A percentile compares a stretch with the other conserved stretches of the same genome.
Evolutionary conservation across 2,888 invertebrate species (phyloP).

Genomic region (Gymnosoma rotundatum): DNA sequence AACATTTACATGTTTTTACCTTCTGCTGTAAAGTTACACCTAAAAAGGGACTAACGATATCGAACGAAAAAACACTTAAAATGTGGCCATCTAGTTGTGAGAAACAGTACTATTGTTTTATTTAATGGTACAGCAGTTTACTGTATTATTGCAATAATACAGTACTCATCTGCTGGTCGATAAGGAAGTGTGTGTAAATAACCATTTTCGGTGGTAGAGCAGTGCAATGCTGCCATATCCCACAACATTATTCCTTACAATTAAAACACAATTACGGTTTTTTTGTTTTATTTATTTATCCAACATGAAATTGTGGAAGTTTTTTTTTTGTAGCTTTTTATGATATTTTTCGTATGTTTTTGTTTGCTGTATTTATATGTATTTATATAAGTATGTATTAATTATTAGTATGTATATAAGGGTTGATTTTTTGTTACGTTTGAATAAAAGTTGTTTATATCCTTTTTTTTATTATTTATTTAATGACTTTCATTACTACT

Average conservation of each 20-base stretch:
- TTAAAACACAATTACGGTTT: conserved; percentile 17
- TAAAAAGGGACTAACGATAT: no score
- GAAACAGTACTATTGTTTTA: neutral
- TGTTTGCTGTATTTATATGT: conserved; percentile 29
- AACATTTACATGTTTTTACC: no score
- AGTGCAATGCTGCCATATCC: neutral
- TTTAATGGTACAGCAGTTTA: neutral
- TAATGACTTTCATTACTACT: conserved; percentile 28
- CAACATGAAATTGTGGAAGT: conserved; percentile 64
- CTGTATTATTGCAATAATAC: no score
- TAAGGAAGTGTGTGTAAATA: no score
- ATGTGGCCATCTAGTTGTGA: neutral
- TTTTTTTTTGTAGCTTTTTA: conserved; percentile 29
- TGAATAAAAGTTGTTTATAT: conserved; percentile 63
- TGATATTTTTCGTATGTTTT: conserved; percentile 37
- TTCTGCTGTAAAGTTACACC: no score
- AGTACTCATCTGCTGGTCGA: no score
- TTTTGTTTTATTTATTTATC: conserved; percentile 53
- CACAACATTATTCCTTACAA: neutral
- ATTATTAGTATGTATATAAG: conserved; percentile 12
- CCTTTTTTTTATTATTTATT: conserved; percentile 13
- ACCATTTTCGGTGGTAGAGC: neutral
- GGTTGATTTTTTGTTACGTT: conserved; percentile 63
- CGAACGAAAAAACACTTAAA: neutral
- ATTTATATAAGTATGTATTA: conserved; percentile 43